Base-by-base conservation (phyloP, 2,113 vertebrate species). In the Blennius ocellaris region DNA sequence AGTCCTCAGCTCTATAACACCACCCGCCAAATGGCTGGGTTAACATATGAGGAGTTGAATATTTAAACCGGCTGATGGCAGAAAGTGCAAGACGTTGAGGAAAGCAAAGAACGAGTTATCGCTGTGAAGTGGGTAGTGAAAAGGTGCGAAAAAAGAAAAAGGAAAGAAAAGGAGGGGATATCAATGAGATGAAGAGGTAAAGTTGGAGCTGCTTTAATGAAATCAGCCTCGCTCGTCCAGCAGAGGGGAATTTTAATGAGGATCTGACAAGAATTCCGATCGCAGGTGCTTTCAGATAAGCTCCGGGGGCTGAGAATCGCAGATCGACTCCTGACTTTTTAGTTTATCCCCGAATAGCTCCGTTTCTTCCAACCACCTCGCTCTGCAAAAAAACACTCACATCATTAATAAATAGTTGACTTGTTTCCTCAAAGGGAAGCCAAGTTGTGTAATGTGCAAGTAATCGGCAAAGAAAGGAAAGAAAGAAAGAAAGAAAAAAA, bases 1-100 rank as follows among this genome's bases (percentile, higher is more conserved):
- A 81, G 50, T 78, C 65, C 58, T 44, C n/a, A 50, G 69, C 63
- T 88, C 55, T 15, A 44, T 54, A 86, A 80, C 65, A 54, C 53
- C 39, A n/a, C 38, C 45, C 55, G 36, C 72, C 72, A 62, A 68
- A 82, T 66, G 73, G 64, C 82, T 47, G 44, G 56, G 69, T 45
- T 80, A 87, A 81, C 77, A 81, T 81, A 76, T 64, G 76, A 74
- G 76, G 78, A 76, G 71, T 54, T 88, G 86, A 87, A 91, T 91
- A 90, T 88, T 89, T 85, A 84, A 86, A 82, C 37, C 45, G 78
- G 78, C 41, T 57, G 56, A 57, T 71, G 71, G 87, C 10, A 21
- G 61, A 67, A 5, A 49, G 54, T 51, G 66, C 55, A 54, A 73
- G 66, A 58, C 49, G 39, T 58, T 73, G 77, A 67, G 44, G 69